These are phyloP conservation scores for Gambusia holbrooki DNA, from an alignment of 2,113 vertebrate genomes.

Conservation along the genomic window DNA sequence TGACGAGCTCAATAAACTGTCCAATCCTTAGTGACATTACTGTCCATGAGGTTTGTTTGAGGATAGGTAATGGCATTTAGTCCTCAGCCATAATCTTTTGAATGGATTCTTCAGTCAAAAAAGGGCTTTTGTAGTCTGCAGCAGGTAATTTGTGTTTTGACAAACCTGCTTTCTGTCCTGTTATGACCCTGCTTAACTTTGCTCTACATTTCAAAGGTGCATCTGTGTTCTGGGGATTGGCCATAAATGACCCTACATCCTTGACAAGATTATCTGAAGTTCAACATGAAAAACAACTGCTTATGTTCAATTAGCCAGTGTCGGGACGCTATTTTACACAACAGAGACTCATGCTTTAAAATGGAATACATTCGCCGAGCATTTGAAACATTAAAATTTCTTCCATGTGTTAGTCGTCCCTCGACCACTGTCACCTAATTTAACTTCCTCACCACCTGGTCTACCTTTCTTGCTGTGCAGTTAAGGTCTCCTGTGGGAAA, in stretches of 20 bases:
- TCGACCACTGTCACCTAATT: too few relatives aligned
- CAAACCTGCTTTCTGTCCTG: constrained; percentile 8
- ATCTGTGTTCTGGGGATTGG: constrained; percentile 20
- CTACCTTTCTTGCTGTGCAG: not conserved
- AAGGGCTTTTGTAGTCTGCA: not conserved
- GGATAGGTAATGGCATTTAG: not conserved
- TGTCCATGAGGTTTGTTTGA: not conserved
- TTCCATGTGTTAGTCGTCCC: not conserved
- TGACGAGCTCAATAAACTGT: constrained; percentile 27
- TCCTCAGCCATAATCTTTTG: not conserved
- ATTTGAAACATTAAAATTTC: not conserved
- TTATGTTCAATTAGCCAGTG: not conserved
- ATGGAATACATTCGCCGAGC: not conserved
- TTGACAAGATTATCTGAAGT: constrained; percentile 13
- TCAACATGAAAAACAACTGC: not conserved
- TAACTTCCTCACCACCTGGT: not conserved
- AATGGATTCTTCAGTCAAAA: not conserved
- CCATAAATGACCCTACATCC: constrained; percentile 13
- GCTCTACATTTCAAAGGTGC: constrained; percentile 8
- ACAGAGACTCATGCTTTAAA: not conserved
- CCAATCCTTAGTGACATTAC: not conserved
- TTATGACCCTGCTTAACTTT: constrained; percentile 14
- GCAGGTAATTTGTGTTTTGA: not conserved
- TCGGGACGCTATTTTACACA: not conserved
- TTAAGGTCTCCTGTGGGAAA: not conserved